Conservation (phyloP, 1,140 invertebrate species). For the Lordiphosa mommai region DNA sequence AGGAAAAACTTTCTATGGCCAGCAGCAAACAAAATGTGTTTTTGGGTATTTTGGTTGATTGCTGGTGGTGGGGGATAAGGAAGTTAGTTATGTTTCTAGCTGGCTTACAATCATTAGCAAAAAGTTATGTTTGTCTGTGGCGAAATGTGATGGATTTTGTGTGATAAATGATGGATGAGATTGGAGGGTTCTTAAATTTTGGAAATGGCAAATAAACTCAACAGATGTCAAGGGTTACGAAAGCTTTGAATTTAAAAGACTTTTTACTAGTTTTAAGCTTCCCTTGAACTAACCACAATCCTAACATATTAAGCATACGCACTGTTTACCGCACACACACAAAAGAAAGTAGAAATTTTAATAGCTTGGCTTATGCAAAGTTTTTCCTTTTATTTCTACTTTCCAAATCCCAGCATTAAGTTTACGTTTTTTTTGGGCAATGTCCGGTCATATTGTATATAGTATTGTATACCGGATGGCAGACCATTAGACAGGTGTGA, state of each 20-base stretch:
- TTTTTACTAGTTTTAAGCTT: not conserved
- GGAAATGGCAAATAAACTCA: not conserved
- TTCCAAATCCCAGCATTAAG: constrained; percentile 17
- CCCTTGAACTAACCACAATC: constrained; percentile 20
- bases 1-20: constrained; percentile 31
- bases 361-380: constrained; percentile 12
- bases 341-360: constrained; percentile 59
- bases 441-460: constrained; percentile 27
- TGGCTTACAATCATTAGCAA: constrained; percentile 64
- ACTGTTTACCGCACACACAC: constrained; percentile 23
- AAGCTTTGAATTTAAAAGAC: not conserved
- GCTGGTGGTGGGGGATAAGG: not conserved
- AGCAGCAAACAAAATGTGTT: constrained; percentile 10
- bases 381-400: not conserved
- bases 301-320: constrained; percentile 67
- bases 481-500: constrained; percentile 68
- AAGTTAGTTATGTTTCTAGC: constrained; percentile 7
- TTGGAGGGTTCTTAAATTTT: not conserved
- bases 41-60: constrained; percentile 20
- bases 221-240: not conserved
- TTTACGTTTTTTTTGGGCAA: constrained; percentile 25
- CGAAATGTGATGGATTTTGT: constrained; percentile 10
- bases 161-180: constrained; percentile 27
- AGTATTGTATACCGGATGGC: constrained; percentile 14
- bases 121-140: constrained; percentile 23